Base-by-base conservation (phyloP, 2,113 vertebrate species). In the Carettochelys insculpta region DNA sequence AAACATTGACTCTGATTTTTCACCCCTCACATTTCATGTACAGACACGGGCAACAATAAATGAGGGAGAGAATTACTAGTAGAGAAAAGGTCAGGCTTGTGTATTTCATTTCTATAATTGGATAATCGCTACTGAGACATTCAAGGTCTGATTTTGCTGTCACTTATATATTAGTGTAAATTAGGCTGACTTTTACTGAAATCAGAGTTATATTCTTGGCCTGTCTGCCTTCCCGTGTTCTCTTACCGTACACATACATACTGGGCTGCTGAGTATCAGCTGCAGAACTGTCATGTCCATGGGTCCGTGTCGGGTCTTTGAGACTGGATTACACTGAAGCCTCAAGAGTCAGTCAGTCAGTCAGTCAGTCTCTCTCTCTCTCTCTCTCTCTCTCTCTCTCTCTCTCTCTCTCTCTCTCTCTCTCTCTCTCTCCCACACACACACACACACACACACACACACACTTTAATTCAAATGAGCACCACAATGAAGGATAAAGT, bases 31-130 rank as follows among this genome's bases (percentile, higher is more conserved):
- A 91, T 95, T 95, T 93, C 88, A 90, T 77, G 61, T 52, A 93
- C 31, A 65, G 38, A n/a, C 85, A 83, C 91, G 96, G 94, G 92
- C 90, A 95, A 86, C 52, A 88, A 89, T 38, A 90, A 77, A 77
- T 77, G 83, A 78, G 47, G 54, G 86, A 91, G 38, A 88, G 14
- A 91, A 94, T 92, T 79, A 92, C 48, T 86, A n/a, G 87, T 90
- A 86, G 89, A 93, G 86, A 90, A 58, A 31, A 58, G 54, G 54
- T 58, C 54, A 58, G 27, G 54, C 31, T 58, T 58, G 54, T 31
- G 27, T 25, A 13, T 58, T 56, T 56, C 93, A 96, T 96, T 95
- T 89, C 88, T 94, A 48, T 92, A 88, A 91, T 93, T 94, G 92
- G 92, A 85, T 92, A 88, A 84, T 2, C 3, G 38, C 79, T 90